A percentile compares a stretch with the other conserved stretches of the same genome.
These are phyloP conservation scores for Chrysopilus asiliformis DNA, from an alignment of 2,888 invertebrate species.

Conservation along the genomic window DNA sequence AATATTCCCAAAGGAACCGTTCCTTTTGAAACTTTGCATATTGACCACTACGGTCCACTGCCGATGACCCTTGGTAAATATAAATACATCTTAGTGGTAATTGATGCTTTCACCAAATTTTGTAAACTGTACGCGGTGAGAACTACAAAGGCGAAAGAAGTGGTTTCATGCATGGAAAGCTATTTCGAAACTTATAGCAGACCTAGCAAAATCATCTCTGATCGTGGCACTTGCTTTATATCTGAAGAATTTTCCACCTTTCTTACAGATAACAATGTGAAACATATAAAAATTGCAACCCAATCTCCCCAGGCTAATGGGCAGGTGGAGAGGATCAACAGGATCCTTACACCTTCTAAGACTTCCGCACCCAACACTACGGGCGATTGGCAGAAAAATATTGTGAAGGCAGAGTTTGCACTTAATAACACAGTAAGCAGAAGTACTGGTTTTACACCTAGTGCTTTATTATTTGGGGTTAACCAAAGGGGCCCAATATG, in stretches of 20 bases:
- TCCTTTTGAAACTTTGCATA: not conserved
- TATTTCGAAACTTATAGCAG: too few relatives aligned
- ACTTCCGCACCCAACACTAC: not conserved
- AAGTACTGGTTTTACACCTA: not conserved
- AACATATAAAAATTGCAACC: constrained; percentile 3
- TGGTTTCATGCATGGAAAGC: too few relatives aligned
- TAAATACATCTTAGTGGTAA: not conserved
- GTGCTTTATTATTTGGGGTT: constrained; percentile 1
- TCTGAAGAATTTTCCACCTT: not conserved
- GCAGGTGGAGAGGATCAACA: constrained; percentile 3
- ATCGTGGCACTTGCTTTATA: too few relatives aligned
- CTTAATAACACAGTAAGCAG: constrained; percentile 1
- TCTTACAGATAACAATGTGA: not conserved
- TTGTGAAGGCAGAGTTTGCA: constrained; percentile 1
- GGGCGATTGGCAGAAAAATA: not conserved
- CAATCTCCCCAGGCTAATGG: constrained; percentile 2
- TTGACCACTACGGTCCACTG: not conserved
- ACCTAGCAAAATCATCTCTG: too few relatives aligned
- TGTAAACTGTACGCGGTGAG: too few relatives aligned
- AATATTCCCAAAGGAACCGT: not conserved
- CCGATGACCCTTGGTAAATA: not conserved
- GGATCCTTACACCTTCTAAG: not conserved
- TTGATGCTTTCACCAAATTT: not conserved
- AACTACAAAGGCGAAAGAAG: too few relatives aligned
- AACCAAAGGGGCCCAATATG: constrained; percentile 1